Evolutionary conservation across 2,888 invertebrate genomes (phyloP).

Genomic region (Acleris emargana): DNA sequence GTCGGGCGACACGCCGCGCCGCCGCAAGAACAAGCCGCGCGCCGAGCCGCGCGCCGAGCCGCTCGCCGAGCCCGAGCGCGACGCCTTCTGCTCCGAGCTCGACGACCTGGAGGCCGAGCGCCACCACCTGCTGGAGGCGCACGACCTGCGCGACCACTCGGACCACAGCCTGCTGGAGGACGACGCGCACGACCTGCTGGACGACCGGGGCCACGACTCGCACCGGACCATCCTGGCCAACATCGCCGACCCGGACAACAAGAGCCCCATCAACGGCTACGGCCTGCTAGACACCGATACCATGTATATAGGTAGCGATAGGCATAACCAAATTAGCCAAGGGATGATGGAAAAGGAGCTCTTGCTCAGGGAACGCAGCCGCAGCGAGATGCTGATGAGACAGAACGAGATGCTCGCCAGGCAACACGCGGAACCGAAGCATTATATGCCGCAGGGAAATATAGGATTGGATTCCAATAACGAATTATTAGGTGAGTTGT

Average conservation of each 20-base stretch:
- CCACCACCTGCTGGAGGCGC: slow-evolving; percentile 77
- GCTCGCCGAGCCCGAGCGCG: no score
- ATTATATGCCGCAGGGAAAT: slow-evolving; percentile 71
- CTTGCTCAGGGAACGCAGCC: slow-evolving; percentile 63
- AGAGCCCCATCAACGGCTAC: slow-evolving; percentile 68
- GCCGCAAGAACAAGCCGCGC: slow-evolving; percentile 61
- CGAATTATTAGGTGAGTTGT: slow-evolving; percentile 78
- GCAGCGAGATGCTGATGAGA: slow-evolving; percentile 70
- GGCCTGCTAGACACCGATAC: slow-evolving; percentile 69
- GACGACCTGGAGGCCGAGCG: slow-evolving; percentile 79
- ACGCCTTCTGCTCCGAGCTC: slow-evolving; percentile 50
- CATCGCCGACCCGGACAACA: slow-evolving; percentile 69
- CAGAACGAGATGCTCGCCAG: slow-evolving; percentile 71
- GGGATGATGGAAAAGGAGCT: slow-evolving; percentile 69
- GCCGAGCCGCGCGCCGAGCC: no score
- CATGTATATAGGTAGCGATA: slow-evolving; percentile 70
- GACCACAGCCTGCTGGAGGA: slow-evolving; percentile 76
- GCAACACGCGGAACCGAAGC: slow-evolving; percentile 72
- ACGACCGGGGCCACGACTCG: slow-evolving; percentile 63
- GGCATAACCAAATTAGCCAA: slow-evolving; percentile 74
- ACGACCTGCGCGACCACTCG: slow-evolving; percentile 74
- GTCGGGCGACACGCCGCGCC: slow-evolving; percentile 71
- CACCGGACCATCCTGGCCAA: slow-evolving; percentile 73
- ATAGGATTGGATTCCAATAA: slow-evolving; percentile 76
- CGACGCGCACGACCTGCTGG: slow-evolving; percentile 71